These are phyloP conservation scores for Pachyramphus minor DNA, from an alignment of 2,113 vertebrate genomes.

Conservation along the genomic window DNA sequence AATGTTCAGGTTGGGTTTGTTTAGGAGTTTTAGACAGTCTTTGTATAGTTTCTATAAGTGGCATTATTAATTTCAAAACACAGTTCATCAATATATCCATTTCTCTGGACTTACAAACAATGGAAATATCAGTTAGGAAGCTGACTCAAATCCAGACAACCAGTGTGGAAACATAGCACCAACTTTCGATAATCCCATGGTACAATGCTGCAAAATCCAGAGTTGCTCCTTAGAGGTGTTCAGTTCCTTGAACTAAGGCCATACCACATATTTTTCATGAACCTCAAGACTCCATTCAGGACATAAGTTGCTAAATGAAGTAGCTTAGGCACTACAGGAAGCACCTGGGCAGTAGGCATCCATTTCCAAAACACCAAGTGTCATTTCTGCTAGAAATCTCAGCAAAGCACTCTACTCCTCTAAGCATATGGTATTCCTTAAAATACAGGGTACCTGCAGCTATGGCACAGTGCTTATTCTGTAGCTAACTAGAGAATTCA, in stretches of 20 bases:
- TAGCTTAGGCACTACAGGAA: background rate
- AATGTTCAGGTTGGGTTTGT: background rate
- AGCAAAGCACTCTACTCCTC: background rate
- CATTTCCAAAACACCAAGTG: background rate
- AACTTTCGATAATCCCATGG: background rate
- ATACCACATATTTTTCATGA: background rate
- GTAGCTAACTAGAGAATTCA: background rate
- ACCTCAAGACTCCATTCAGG: rapidly evolving
- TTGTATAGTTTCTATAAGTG: background rate
- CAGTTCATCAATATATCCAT: background rate
- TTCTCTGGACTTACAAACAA: background rate
- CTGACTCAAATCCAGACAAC: background rate
- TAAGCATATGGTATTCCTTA: background rate
- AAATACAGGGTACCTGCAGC: background rate
- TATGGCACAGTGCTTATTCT: background rate
- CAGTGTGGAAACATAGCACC: background rate
- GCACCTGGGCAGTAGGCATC: background rate
- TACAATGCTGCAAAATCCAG: background rate
- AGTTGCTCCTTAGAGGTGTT: background rate
- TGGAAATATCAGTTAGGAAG: background rate
- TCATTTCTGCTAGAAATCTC: background rate
- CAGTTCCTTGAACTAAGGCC: background rate
- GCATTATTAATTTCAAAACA: background rate
- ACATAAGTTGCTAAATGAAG: background rate
- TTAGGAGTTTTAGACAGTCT: background rate